Conservation (phyloP, 2,888 invertebrate species). For the Drosophila demipolita region DNA sequence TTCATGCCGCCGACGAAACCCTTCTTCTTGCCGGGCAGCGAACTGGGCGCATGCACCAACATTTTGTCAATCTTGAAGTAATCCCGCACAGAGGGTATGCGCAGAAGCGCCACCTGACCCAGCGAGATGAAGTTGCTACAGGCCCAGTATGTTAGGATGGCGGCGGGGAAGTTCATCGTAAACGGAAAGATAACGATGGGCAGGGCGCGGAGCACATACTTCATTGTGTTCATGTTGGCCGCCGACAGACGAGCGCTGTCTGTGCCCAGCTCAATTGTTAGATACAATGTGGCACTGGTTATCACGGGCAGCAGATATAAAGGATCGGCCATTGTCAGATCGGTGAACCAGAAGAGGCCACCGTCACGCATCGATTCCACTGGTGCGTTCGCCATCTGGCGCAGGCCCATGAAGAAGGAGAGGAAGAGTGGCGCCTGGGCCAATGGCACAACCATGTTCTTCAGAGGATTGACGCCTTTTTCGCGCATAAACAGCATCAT, state of each 20-base stretch:
- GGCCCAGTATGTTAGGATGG: slow-evolving; percentile 95
- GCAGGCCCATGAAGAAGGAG: slow-evolving; percentile 95
- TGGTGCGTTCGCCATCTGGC: slow-evolving; percentile 95
- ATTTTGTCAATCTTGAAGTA: slow-evolving; percentile 91
- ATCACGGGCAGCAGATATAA: slow-evolving; percentile 93
- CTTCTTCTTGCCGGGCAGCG: slow-evolving; percentile 89
- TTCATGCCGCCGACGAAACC: slow-evolving; percentile 92
- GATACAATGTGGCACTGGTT: slow-evolving; percentile 92
- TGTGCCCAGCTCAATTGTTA: slow-evolving; percentile 93
- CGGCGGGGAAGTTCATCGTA: slow-evolving; percentile 94
- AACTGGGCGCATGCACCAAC: slow-evolving; percentile 86
- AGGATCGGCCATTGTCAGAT: slow-evolving; percentile 96
- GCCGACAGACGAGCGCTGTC: slow-evolving; percentile 89
- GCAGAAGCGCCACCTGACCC: slow-evolving; percentile 90
- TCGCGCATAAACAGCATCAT: slow-evolving; percentile 93
- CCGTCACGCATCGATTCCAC: slow-evolving; percentile 95
- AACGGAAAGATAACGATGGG: slow-evolving; percentile 94
- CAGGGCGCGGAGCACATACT: slow-evolving; percentile 90
- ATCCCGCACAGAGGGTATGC: slow-evolving; percentile 90
- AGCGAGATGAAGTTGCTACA: slow-evolving; percentile 94
- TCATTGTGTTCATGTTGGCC: slow-evolving; percentile 90
- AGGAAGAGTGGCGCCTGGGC: slow-evolving; percentile 96
- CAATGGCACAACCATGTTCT: slow-evolving; percentile 91
- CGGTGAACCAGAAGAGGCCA: slow-evolving; percentile 96
- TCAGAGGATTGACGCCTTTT: slow-evolving; percentile 92